A percentile compares a stretch with the other conserved stretches of the same genome.
phyloP scores from a whole-genome alignment of 2,113 vertebrate species.

The Heterotis niloticus region DNA sequence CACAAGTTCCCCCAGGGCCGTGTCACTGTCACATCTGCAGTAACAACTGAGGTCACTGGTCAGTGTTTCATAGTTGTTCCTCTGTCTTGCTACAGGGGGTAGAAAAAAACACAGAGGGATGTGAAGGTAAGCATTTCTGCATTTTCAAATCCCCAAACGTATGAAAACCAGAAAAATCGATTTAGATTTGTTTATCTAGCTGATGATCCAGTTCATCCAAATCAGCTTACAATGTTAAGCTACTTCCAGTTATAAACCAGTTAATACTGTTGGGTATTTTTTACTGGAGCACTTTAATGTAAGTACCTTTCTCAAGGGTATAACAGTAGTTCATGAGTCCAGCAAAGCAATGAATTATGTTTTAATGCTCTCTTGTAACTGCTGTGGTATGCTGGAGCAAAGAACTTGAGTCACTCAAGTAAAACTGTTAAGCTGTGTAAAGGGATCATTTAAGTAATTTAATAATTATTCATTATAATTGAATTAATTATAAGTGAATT shows the following conservation, averaged over 20 bases:
- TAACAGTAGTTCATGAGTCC: too few relatives aligned
- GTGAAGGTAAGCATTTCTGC: constrained; percentile 52
- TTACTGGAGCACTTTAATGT: not conserved
- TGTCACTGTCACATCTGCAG: not conserved
- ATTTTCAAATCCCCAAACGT: not conserved
- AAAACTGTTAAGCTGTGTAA: too few relatives aligned
- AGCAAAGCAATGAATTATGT: too few relatives aligned
- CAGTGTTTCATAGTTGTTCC: not conserved
- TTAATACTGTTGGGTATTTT: constrained; percentile 15
- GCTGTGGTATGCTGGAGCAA: too few relatives aligned
- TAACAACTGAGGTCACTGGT: not conserved
- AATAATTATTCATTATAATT: too few relatives aligned
- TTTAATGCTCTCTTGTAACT: too few relatives aligned
- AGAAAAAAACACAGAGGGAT: constrained; percentile 36
- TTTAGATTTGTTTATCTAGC: not conserved
- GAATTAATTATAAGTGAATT: too few relatives aligned
- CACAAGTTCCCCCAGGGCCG: not conserved
- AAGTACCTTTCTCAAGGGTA: too few relatives aligned
- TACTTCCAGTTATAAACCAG: too few relatives aligned
- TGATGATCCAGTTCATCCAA: too few relatives aligned
- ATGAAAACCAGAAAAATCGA: constrained; percentile 28
- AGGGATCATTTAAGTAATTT: too few relatives aligned
- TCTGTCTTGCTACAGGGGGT: constrained; percentile 38
- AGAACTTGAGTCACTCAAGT: too few relatives aligned
- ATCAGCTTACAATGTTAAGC: not conserved